Conservation (phyloP, 2,113 vertebrate genomes). For the Mobula birostris region DNA sequence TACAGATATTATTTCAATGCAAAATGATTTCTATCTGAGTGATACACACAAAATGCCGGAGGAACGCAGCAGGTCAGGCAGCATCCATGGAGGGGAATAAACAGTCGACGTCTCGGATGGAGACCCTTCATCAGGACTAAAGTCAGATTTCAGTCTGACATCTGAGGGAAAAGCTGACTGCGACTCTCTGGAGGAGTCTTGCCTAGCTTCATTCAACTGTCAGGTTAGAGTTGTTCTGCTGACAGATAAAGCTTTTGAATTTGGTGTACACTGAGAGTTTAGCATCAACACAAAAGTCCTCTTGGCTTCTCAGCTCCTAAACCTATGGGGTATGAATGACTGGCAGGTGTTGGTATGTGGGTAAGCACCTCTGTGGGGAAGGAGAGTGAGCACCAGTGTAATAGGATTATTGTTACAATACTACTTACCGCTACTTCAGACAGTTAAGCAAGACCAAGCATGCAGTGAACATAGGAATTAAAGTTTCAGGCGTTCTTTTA, state of each 20-base stretch:
- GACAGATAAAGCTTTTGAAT: neutral
- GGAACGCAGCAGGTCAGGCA: no score
- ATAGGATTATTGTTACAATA: neutral
- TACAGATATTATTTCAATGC: neutral
- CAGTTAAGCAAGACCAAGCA: neutral
- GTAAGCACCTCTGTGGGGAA: neutral
- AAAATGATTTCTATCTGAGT: neutral
- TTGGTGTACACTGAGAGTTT: neutral
- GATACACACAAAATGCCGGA: no score
- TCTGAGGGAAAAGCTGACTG: neutral
- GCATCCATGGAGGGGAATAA: no score
- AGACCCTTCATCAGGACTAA: no score
- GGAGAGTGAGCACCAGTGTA: neutral
- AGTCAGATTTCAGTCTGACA: neutral
- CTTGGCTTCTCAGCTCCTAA: neutral
- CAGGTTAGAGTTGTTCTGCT: conserved; percentile 9
- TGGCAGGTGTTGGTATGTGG: neutral
- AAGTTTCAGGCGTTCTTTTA: neutral
- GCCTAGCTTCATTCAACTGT: neutral
- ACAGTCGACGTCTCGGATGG: no score
- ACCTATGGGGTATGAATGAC: neutral
- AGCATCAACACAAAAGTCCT: neutral
- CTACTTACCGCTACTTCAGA: neutral
- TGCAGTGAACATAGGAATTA: neutral
- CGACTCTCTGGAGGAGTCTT: neutral